Evolutionary conservation across 1,140 invertebrate genomes (phyloP).

Genomic region (Panagrolaimus sp.): DNA sequence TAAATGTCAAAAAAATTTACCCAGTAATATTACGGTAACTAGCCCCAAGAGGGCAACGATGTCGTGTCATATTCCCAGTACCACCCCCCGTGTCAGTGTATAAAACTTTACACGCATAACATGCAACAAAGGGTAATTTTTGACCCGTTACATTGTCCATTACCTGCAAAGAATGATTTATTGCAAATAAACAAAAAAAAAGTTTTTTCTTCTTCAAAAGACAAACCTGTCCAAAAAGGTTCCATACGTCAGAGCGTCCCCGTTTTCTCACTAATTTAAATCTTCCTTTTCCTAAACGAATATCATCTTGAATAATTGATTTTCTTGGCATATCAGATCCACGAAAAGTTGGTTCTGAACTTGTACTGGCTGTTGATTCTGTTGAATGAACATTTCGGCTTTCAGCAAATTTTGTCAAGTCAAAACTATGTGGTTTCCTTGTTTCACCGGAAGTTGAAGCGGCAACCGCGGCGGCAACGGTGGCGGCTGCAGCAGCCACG

Average conservation of each 20-base stretch:
- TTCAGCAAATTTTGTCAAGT: background rate
- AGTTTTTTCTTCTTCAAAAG: too few relatives aligned
- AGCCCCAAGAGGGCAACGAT: conserved; percentile 54
- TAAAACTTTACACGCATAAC: conserved; percentile 57
- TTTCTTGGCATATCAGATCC: conserved; percentile 49
- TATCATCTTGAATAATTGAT: conserved; percentile 58
- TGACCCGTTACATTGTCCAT: conserved; percentile 49
- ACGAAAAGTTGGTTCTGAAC: conserved; percentile 19
- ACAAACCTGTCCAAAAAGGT: conserved; percentile 54
- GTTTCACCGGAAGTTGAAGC: background rate
- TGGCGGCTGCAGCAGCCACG: background rate
- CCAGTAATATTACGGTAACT: conserved; percentile 50
- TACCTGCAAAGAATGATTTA: conserved; percentile 31
- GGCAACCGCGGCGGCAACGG: background rate
- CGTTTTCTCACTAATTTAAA: conserved; percentile 55
- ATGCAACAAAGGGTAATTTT: conserved; percentile 55
- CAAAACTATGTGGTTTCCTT: conserved; percentile 5
- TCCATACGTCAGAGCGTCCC: conserved; percentile 58
- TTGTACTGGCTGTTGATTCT: conserved; percentile 49
- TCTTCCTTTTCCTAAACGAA: conserved; percentile 49
- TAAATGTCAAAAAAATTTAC: conserved; percentile 16
- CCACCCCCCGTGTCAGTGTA: conserved; percentile 58
- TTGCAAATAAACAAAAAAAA: background rate
- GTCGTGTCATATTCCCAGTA: conserved; percentile 53
- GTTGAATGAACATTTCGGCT: conserved; percentile 34